Base-by-base conservation (phyloP, 1,140 invertebrate species). In the Stegodyphus mimosarum region DNA sequence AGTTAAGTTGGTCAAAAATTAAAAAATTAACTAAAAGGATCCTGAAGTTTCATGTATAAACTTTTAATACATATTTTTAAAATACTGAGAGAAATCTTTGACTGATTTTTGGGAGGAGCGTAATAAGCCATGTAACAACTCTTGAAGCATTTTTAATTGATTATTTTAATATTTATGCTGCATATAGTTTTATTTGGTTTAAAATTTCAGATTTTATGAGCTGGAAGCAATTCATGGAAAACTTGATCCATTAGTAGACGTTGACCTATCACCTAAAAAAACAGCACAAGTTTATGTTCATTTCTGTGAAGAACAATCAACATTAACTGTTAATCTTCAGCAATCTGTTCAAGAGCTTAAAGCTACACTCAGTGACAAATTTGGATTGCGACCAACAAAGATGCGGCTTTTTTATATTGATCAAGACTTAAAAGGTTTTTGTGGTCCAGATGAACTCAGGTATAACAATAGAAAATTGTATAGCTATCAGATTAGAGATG, bases 401-500 rank as follows among this genome's bases (percentile, higher is more conserved):
- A 97, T 98, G 94, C 92, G 95, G 87, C 92, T 98, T 7, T 92
- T 90, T 87, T 97, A 97, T 90, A 93, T 95, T 50, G 95, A 97
- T 90, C 94, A 94, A 92, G 95, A 92, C 73, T 91, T 93, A 90
- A 91, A 91, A 89, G 90, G 90, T 81, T 89, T 91, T 50, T 91
- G 91, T 87, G 93, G 95, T 7, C 94, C 95, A 2, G 96, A 97
- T 91, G 95, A 96, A 90, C 96, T 98, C 94, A 93, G 93, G 86
- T 96, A 93, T 89, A 95, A 95, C 2, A 94, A 95, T 86, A 96
- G 96, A 88, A 95, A 95, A 89, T 91, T 98, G 48, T 97, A 97
- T 90, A 95, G 95, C 79, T 97, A 97, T 90, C 97, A 97, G 90
- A 95, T 98, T 81, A 92, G 94, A 86, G 95, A 95, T 88, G 96